A percentile compares a stretch with the other conserved stretches of the same genome.
These are phyloP conservation scores for Eupithecia inturbata DNA, from an alignment of 2,888 invertebrate genomes.

Conservation along the genomic window DNA sequence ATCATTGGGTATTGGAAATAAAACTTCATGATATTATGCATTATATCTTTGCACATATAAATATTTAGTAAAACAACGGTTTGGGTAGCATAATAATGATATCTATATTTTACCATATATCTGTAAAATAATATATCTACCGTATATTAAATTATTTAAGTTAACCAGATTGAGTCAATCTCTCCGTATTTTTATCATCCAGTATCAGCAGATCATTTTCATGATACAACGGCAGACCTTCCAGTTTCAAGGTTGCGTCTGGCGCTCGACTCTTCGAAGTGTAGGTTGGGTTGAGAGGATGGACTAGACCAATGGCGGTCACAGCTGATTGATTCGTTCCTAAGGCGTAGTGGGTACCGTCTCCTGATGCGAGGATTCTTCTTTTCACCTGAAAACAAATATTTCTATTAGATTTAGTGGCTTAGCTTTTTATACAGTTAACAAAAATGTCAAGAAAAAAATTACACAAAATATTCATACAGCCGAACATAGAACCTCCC, in stretches of 20 bases:
- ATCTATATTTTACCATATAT: background rate
- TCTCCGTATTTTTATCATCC: constrained; percentile 35
- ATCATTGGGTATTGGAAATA: too few species aligned
- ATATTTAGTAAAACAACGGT: background rate
- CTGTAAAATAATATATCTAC: background rate
- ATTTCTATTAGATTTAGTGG: background rate
- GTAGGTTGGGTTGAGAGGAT: constrained; percentile 74
- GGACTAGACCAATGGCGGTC: constrained; percentile 64
- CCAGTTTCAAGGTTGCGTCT: constrained; percentile 57
- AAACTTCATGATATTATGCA: background rate
- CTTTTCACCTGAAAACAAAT: constrained; percentile 72
- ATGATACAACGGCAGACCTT: constrained; percentile 68
- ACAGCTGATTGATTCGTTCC: constrained; percentile 68
- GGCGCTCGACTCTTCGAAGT: constrained; percentile 61
- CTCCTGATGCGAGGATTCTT: constrained; percentile 86
- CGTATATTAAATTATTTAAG: background rate
- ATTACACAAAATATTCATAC: too few species aligned
- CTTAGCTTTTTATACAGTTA: background rate
- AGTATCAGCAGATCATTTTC: constrained; percentile 60
- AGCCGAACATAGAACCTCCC: too few species aligned
- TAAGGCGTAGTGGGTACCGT: constrained; percentile 85
- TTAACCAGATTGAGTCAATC: constrained; percentile 18
- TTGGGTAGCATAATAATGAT: background rate
- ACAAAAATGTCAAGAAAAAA: too few species aligned
- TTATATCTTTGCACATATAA: background rate